Evolutionary conservation across 2,888 invertebrate species (phyloP), one percentile per base, ranked within the genome.

Genomic region (Hydropsyche betteni): DNA sequence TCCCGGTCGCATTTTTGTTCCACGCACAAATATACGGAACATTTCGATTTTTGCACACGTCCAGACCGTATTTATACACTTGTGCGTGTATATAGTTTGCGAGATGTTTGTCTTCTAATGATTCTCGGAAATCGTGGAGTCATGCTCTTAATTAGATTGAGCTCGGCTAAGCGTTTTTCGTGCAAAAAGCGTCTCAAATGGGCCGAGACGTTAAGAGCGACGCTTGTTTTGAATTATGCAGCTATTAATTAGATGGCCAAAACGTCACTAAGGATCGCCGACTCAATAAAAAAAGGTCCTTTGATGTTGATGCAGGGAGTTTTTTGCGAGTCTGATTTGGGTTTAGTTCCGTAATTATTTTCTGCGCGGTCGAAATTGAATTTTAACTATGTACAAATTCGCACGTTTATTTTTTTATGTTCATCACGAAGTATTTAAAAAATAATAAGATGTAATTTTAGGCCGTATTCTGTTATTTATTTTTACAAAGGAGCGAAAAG

Each of bases 61-160:
- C 10, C 44, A 8, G 10, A 8, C 8, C 58, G 2, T 58, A 58
- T 58, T 58, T 53, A 53, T 24, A 16, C 8, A 8, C 16, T 16
- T 24, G 8, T 58, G 58, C 16, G 4, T 4, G 10, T 44, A 44
- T 58, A 58, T 53, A 53, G 69, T 69, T 69, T 69, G 51, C 16
- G 51, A 8, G 69, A 69, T 16, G 16, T 69, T 52, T 34, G 70
- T 70, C 70, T 44, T 44, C 14, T 70, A 70, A 70, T 70, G 70
- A 70, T 70, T 70, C 70, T 33, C 52, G 70, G 70, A 70, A 70
- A 70, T 70, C 51, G 16, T 53, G 7, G 33, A 51, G 70, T 70
- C 55, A 53, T 52, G 33, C 70, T 70, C 70, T 53, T 53, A 70
- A 70, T 70, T 70, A 70, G 53, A 53, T 53, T n/a, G 44, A 14